These are phyloP conservation scores for Lathamus discolor DNA, from an alignment of 2,113 vertebrate species.

Conservation along the genomic window DNA sequence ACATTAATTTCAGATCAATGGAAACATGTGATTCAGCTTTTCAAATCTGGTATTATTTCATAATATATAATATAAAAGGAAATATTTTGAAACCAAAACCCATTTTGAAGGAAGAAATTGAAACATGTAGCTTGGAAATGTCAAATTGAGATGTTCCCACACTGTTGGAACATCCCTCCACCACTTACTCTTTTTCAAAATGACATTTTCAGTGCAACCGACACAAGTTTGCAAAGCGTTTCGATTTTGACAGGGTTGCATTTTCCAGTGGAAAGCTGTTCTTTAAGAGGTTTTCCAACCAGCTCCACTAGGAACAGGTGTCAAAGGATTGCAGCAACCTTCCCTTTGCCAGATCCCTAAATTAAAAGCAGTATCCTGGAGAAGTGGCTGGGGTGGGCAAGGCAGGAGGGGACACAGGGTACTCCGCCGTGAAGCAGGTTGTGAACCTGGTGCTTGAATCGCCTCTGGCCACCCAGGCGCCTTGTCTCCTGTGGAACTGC, in stretches of 20 bases:
- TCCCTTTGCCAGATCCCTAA: not conserved
- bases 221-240: not conserved
- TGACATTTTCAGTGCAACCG: conserved; percentile 42
- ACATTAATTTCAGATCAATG: not conserved
- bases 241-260: not conserved
- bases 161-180: conserved; percentile 38
- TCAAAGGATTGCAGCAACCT: not conserved
- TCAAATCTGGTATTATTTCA: not conserved
- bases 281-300: conserved; percentile 16
- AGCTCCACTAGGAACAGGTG: not conserved
- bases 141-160: conserved; percentile 41
- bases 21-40: not conserved
- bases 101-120: conserved; percentile 31
- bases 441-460: not conserved
- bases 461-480: not conserved
- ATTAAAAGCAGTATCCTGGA: not conserved
- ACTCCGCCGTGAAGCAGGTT: not conserved
- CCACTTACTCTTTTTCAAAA: conserved; percentile 47
- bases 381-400: not conserved
- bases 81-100: conserved; percentile 48
- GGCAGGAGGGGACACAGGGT: not conserved
- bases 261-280: conserved; percentile 46
- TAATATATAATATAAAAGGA: conserved; percentile 15
- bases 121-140: conserved; percentile 46
- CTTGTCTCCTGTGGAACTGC: not conserved